Conservation (phyloP, 2,113 vertebrate species). For the Pterocles orientalis region DNA sequence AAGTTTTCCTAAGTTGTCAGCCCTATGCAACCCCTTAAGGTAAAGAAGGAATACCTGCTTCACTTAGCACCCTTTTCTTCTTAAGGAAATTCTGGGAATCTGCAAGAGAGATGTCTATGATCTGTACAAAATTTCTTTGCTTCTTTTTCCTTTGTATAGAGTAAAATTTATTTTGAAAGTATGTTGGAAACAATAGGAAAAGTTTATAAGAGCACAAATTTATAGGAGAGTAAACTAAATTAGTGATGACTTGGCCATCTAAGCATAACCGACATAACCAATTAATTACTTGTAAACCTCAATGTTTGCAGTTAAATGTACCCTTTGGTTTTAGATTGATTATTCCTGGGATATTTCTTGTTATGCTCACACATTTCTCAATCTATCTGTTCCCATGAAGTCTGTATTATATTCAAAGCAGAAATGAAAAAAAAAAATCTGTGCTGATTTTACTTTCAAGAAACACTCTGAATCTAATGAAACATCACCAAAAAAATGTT, state of each 20-base stretch:
- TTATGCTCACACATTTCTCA: not conserved
- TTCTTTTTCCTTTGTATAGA: not conserved
- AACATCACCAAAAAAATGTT: not conserved
- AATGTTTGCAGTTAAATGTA: not conserved
- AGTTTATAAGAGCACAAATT: not conserved
- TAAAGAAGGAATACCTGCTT: not conserved
- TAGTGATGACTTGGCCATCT: not conserved
- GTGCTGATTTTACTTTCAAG: not conserved
- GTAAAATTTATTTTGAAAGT: not conserved
- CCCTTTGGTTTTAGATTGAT: not conserved
- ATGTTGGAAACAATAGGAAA: not conserved
- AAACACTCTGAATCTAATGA: not conserved
- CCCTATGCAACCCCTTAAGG: accelerated
- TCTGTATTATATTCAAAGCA: not conserved
- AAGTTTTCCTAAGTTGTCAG: not conserved
- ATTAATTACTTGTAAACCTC: not conserved
- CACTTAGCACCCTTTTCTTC: not conserved
- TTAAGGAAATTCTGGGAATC: not conserved
- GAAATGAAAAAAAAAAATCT: not conserved
- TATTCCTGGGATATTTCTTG: not conserved
- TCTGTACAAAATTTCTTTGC: not conserved
- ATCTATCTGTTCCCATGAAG: not conserved
- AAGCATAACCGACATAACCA: not conserved
- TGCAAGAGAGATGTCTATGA: not conserved
- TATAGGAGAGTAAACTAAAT: not conserved